A percentile compares a stretch with the other conserved stretches of the same genome.
phyloP scores from a whole-genome alignment of 2,113 vertebrate genomes.

The Psilopsiagon aurifrons region DNA sequence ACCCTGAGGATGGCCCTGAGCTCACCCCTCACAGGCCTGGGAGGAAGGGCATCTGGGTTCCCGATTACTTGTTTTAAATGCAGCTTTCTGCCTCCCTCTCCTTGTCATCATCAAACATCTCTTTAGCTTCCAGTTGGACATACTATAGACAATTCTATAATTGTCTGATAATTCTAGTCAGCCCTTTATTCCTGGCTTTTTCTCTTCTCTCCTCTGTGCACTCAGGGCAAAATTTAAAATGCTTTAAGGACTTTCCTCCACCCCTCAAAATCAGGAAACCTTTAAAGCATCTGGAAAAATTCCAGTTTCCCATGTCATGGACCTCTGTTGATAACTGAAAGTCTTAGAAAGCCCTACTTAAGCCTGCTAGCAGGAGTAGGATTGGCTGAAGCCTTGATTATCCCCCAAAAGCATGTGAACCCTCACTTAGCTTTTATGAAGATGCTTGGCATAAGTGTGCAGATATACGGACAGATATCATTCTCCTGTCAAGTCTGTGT shows the following conservation, averaged over 20 bases:
- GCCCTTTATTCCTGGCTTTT: not conserved
- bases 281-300: not conserved
- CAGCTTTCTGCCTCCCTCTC: accelerated
- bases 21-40: accelerated
- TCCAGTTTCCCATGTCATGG: not conserved
- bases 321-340: not conserved
- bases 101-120: not conserved
- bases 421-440: not conserved
- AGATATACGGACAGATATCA: not conserved
- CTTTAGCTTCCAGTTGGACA: not conserved
- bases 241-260: not conserved
- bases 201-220: not conserved
- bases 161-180: not conserved
- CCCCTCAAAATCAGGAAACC: not conserved
- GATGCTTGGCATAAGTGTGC: accelerated
- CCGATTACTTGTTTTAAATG: not conserved
- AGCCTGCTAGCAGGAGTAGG: not conserved
- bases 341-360: not conserved
- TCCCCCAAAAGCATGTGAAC: accelerated
- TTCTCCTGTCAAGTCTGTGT: accelerated
- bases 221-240: not conserved
- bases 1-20: not conserved
- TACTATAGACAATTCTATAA: not conserved
- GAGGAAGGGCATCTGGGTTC: not conserved
- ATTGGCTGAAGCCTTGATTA: not conserved